These are phyloP conservation scores for Tyria jacobaeae DNA, from an alignment of 2,888 invertebrate species.

Conservation along the genomic window DNA sequence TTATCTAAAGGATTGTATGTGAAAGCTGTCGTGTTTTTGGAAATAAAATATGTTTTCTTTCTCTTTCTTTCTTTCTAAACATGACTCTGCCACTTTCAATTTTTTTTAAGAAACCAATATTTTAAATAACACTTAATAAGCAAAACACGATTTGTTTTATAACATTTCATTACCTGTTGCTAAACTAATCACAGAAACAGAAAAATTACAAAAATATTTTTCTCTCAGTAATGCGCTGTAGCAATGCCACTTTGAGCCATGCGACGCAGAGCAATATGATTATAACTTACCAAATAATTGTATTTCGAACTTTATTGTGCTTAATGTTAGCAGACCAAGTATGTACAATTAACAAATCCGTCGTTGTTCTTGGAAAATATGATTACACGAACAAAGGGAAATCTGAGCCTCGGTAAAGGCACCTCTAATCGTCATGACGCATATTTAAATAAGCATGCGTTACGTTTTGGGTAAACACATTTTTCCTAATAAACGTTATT, in stretches of 20 bases:
- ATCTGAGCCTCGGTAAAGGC: slow-evolving; percentile 32
- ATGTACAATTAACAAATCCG: slow-evolving; percentile 24
- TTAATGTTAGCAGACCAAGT: slow-evolving; percentile 22
- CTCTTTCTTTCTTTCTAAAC: too few species aligned
- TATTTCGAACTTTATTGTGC: slow-evolving; percentile 17
- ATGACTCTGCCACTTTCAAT: too few species aligned
- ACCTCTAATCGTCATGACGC: slow-evolving; percentile 32
- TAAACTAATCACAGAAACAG: too few species aligned
- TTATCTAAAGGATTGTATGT: too few species aligned
- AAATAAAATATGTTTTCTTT: too few species aligned
- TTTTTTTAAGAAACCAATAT: too few species aligned
- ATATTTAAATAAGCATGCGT: slow-evolving; percentile 60
- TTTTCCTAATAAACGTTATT: slow-evolving; percentile 82
- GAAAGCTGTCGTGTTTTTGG: too few species aligned
- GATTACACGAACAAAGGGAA: slow-evolving; percentile 35
- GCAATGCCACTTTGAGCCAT: background rate
- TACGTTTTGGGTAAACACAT: slow-evolving; percentile 67
- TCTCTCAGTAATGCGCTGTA: background rate
- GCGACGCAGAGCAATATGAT: background rate
- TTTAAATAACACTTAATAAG: too few species aligned
- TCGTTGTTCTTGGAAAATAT: slow-evolving; percentile 24
- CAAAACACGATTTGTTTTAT: too few species aligned
- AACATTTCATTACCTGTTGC: too few species aligned
- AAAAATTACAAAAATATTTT: too few species aligned
- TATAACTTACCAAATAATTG: slow-evolving; percentile 10